Conservation (phyloP, 2,113 vertebrate genomes). For the Peromyscus californicus region DNA sequence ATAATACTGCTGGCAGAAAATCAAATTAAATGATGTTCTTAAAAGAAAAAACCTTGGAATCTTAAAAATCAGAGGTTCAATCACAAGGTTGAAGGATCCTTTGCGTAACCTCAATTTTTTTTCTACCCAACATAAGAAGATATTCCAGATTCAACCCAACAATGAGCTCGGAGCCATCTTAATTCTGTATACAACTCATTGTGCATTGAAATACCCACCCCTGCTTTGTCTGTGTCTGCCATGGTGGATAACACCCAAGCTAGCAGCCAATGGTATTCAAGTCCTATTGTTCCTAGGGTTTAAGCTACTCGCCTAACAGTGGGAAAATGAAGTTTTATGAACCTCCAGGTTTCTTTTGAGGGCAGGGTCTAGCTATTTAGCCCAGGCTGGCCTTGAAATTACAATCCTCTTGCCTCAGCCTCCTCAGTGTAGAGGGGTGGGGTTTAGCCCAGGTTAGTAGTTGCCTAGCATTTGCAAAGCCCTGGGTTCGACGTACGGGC, state of each 20-base stretch:
- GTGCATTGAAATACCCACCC: conserved; percentile 79
- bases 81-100: background rate
- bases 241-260: conserved; percentile 65
- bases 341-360: background rate
- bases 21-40: background rate
- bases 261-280: conserved; percentile 49
- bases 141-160: conserved; percentile 41
- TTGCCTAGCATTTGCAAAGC: background rate
- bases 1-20: conserved; percentile 35
- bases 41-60: conserved; percentile 43
- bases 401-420: background rate
- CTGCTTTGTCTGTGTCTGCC: conserved; percentile 79
- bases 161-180: conserved; percentile 76
- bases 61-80: conserved; percentile 23
- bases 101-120: background rate
- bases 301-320: conserved; percentile 1
- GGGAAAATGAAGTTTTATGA: conserved; percentile 47
- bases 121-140: background rate
- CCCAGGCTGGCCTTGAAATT: background rate
- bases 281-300: conserved; percentile 62
- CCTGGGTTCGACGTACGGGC: background rate
- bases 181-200: conserved; percentile 71
- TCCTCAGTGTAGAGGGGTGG: background rate
- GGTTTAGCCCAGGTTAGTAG: background rate
- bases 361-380: background rate